Conservation (phyloP, 2,797 vertebrate genomes). For the Gallinago solitaria region DNA sequence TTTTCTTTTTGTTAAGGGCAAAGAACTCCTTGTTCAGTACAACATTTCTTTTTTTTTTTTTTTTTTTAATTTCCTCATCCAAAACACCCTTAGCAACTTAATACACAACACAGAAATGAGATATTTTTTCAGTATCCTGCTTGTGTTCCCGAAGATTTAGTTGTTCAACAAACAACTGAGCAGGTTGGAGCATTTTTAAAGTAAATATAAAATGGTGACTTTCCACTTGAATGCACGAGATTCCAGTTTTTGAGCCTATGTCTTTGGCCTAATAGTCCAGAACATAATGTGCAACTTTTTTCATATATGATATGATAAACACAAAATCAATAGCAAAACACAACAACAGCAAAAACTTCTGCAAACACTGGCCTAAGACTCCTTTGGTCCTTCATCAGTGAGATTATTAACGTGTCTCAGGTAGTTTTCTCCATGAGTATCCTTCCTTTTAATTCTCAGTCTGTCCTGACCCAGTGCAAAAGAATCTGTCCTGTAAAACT, state of each 20-base stretch:
- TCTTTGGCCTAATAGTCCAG: neutral
- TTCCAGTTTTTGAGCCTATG: neutral
- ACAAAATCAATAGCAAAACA: neutral
- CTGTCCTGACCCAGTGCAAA: neutral
- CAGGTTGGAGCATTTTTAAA: neutral
- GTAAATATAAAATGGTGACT: neutral
- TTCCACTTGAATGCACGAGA: neutral
- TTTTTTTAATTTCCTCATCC: neutral
- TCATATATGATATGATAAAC: neutral
- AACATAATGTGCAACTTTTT: neutral
- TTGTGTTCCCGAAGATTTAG: neutral
- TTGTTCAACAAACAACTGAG: neutral
- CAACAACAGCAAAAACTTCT: neutral
- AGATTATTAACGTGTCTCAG: neutral
- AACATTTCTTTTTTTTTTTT: neutral
- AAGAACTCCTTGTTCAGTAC: neutral
- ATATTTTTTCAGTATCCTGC: neutral
- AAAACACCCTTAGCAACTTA: neutral
- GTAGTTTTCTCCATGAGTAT: conserved; percentile 13
- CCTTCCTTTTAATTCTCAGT: neutral
- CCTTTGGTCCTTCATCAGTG: neutral
- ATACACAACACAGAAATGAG: neutral
- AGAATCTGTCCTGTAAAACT: neutral
- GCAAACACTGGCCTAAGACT: neutral
- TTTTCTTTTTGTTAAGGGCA: neutral